phyloP scores from a whole-genome alignment of 2,888 invertebrate genomes.

The Drosophila robusta region DNA sequence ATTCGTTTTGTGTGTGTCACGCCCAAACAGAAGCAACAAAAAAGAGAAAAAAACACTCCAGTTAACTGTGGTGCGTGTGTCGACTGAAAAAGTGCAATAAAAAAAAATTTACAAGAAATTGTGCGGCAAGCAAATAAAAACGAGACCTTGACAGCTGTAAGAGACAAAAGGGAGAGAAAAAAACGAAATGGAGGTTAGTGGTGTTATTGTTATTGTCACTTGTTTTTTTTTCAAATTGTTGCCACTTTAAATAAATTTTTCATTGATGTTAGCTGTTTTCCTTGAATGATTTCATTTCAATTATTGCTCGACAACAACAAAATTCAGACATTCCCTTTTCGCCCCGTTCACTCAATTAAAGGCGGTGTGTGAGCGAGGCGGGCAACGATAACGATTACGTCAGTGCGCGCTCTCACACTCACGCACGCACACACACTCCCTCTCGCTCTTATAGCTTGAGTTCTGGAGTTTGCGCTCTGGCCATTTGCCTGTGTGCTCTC shows the following conservation, averaged over 20 bases:
- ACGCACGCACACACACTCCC: slow-evolving; percentile 8
- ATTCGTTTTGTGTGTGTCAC: slow-evolving; percentile 66
- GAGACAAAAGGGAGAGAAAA: slow-evolving; percentile 44
- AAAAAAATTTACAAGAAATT: slow-evolving; percentile 45
- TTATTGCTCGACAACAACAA: slow-evolving; percentile 60
- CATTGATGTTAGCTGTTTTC: slow-evolving; percentile 70
- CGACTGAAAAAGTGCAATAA: slow-evolving; percentile 46
- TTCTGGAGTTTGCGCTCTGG: slow-evolving; percentile 77
- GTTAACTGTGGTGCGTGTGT: slow-evolving; percentile 63
- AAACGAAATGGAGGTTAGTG: slow-evolving; percentile 76
- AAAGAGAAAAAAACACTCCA: slow-evolving; percentile 29
- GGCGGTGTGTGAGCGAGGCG: slow-evolving; percentile 39
- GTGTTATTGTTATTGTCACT: slow-evolving; percentile 33
- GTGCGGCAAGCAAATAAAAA: slow-evolving; percentile 48
- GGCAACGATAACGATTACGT: slow-evolving; percentile 68
- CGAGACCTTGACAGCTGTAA: slow-evolving; percentile 45
- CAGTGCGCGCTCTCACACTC: slow-evolving; percentile 57
- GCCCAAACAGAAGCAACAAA: slow-evolving; percentile 56
- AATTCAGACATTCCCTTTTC: slow-evolving; percentile 28
- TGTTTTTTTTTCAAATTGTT: slow-evolving; percentile 28
- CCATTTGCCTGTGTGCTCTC: slow-evolving; percentile 14
- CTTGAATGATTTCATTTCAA: slow-evolving; percentile 76
- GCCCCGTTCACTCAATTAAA: slow-evolving; percentile 35
- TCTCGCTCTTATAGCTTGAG: slow-evolving; percentile 20
- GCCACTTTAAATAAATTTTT: slow-evolving; percentile 48